phyloP scores from a whole-genome alignment of 2,113 vertebrate species.

The Rhinolophus sinicus region DNA sequence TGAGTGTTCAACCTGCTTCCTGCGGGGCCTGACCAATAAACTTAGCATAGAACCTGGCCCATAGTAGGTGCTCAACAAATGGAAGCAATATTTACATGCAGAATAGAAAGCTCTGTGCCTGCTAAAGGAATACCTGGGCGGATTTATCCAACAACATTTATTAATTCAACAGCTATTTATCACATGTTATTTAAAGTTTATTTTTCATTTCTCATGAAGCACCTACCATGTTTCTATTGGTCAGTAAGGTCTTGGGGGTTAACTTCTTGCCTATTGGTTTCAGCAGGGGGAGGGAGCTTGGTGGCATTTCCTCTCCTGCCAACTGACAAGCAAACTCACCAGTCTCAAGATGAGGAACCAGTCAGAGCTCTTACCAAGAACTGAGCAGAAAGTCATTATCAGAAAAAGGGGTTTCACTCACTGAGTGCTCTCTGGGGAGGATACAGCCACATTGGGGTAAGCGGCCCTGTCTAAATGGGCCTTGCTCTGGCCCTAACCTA shows the following conservation, averaged over 20 bases:
- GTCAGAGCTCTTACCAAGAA: neutral
- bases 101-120: neutral
- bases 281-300: neutral
- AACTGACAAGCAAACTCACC: neutral
- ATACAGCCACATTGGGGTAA: neutral
- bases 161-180: neutral
- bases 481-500: neutral
- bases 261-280: neutral
- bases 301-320: neutral
- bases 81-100: neutral
- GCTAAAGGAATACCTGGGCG: neutral
- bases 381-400: neutral
- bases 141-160: neutral
- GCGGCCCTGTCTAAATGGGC: neutral
- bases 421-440: neutral
- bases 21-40: neutral
- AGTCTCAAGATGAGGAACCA: neutral
- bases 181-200: neutral
- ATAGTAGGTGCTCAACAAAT: neutral
- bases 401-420: neutral
- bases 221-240: neutral
- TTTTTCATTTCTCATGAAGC: neutral
- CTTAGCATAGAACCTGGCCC: neutral
- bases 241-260: neutral
- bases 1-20: neutral